Conservation (phyloP, 2,113 vertebrate genomes). For the Tupaia chinensis region DNA sequence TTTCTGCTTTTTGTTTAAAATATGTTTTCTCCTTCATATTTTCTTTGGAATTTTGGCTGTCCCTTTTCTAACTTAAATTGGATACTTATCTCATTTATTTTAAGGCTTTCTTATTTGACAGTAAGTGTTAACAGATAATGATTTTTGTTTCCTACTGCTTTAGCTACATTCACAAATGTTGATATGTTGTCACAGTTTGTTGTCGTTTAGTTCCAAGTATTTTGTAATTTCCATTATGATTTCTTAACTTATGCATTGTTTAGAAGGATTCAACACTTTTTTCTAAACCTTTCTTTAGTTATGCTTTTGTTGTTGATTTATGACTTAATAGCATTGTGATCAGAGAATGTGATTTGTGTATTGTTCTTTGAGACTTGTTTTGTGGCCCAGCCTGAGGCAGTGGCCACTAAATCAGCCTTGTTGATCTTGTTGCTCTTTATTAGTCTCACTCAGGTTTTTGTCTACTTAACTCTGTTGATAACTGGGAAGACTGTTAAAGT, state of each 20-base stretch:
- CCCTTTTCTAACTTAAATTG: conserved; percentile 20
- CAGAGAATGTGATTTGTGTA: neutral
- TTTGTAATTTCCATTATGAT: conserved; percentile 39
- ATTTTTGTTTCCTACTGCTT: neutral
- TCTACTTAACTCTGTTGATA: neutral
- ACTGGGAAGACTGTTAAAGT: conserved; percentile 45
- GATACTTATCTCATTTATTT: conserved; percentile 62
- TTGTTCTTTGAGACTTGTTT: conserved; percentile 47
- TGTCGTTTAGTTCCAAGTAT: conserved; percentile 24
- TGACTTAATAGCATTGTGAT: conserved; percentile 26
- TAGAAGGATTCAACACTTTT: neutral
- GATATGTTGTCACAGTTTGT: conserved; percentile 7
- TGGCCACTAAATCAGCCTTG: neutral
- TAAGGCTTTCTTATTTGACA: conserved; percentile 56
- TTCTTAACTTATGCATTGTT: conserved; percentile 5
- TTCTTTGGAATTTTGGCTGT: conserved; percentile 46
- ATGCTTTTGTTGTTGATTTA: conserved; percentile 42
- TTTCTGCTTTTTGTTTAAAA: conserved; percentile 31
- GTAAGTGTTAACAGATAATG: neutral
- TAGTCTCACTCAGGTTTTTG: neutral
- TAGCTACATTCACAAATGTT: conserved; percentile 36
- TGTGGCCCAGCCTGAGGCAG: neutral
- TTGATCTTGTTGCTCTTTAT: conserved; percentile 35
- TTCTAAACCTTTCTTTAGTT: neutral
- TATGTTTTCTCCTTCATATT: neutral